A percentile compares a stretch with the other conserved stretches of the same genome.
phyloP scores from a whole-genome alignment of 2,888 invertebrate species.

The Aricia artaxerxes region DNA sequence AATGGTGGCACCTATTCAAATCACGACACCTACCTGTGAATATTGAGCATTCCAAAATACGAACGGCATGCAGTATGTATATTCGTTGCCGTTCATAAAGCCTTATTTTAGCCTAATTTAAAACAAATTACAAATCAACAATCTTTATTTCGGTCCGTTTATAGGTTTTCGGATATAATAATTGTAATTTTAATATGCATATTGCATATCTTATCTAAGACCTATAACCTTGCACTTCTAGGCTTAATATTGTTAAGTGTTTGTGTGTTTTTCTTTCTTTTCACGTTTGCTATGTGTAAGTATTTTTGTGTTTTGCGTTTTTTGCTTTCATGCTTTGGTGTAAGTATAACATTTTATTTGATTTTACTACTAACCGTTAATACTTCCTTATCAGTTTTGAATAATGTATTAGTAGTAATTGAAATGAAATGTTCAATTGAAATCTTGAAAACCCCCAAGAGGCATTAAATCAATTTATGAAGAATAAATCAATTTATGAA shows the following conservation, averaged over 20 bases:
- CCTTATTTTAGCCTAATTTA: neutral
- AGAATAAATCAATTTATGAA: neutral
- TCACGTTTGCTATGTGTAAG: constrained; percentile 22
- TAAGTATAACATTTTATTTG: constrained; percentile 4
- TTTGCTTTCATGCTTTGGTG: constrained; percentile 26
- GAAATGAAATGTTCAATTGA: neutral
- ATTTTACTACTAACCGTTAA: constrained; percentile 15
- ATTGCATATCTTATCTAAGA: neutral
- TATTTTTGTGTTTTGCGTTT: constrained; percentile 30
- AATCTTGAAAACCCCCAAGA: neutral
- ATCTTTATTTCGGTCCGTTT: no score
- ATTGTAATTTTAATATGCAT: neutral
- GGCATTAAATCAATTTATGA: neutral
- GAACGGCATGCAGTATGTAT: neutral
- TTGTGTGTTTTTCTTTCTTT: constrained; percentile 25
- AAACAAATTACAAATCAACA: neutral
- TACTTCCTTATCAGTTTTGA: neutral
- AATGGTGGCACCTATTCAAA: constrained; percentile 22
- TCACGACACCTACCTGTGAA: constrained; percentile 9
- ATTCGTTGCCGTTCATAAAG: neutral
- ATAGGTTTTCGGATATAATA: no score
- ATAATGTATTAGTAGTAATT: neutral
- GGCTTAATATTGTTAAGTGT: constrained; percentile 14
- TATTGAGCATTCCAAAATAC: constrained; percentile 12
- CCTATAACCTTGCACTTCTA: constrained; percentile 10